Conservation (phyloP, 2,797 vertebrate genomes). For the Peromyscus eremicus region DNA sequence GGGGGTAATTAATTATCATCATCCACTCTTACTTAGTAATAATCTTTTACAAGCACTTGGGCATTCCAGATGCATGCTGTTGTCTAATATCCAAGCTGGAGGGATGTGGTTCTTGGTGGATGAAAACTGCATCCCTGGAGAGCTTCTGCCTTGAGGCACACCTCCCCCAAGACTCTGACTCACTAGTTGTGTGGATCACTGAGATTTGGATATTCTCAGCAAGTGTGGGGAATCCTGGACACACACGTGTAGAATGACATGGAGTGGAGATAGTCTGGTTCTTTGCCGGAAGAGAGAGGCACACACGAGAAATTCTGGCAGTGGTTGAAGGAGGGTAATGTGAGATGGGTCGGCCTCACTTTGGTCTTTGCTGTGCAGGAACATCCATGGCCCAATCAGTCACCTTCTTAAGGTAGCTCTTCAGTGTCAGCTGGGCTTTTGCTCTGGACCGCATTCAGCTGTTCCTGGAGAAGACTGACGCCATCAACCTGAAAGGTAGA, state of each 20-base stretch:
- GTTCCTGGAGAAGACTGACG: constrained; percentile 23
- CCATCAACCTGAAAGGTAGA: constrained; percentile 14
- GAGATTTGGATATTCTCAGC: not conserved
- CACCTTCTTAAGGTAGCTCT: not conserved
- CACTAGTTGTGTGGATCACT: constrained; percentile 13
- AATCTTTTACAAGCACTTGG: constrained; percentile 81
- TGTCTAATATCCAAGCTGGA: constrained; percentile 74
- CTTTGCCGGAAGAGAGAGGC: not conserved
- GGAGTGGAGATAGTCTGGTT: not conserved
- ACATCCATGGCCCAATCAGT: not conserved
- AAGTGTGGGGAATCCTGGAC: not conserved
- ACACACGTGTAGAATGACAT: not conserved
- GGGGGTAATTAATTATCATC: constrained; percentile 85
- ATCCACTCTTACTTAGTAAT: constrained; percentile 84
- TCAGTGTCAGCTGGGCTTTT: not conserved
- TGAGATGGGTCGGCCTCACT: not conserved
- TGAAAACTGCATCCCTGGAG: constrained; percentile 79
- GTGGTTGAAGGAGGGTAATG: not conserved
- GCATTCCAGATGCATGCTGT: constrained; percentile 76
- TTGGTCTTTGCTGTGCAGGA: not conserved
- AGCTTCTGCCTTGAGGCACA: constrained; percentile 66
- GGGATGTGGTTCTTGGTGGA: constrained; percentile 72
- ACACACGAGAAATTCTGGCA: not conserved
- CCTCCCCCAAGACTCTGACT: constrained; percentile 56
- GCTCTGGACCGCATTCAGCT: constrained; percentile 40